These are phyloP conservation scores for Micropterix aruncella DNA, from an alignment of 2,888 invertebrate genomes.

Conservation along the genomic window DNA sequence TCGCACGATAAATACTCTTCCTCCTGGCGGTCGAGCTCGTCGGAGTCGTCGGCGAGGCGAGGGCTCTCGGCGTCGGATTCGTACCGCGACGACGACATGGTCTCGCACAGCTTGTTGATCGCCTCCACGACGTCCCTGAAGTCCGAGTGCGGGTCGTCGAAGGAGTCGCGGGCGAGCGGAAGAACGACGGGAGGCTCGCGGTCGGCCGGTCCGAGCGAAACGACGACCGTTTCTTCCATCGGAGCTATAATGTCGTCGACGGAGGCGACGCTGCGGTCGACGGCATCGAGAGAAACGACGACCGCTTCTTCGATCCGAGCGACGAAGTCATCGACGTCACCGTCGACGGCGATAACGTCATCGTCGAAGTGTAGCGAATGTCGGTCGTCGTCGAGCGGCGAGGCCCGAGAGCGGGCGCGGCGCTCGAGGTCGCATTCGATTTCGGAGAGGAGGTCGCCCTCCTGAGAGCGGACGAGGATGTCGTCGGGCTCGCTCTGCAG, in stretches of 20 bases:
- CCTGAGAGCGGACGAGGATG: slow-evolving; percentile 20
- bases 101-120: slow-evolving; percentile 33
- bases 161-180: not conserved
- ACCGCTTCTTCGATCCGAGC: slow-evolving; percentile 7
- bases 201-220: no score
- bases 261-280: not conserved
- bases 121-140: slow-evolving; percentile 34
- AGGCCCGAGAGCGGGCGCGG: slow-evolving; percentile 22
- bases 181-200: no score
- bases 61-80: slow-evolving; percentile 2
- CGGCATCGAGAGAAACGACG: slow-evolving; percentile 4
- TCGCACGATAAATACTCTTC: slow-evolving; percentile 1
- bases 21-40: slow-evolving; percentile 3
- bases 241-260: no score
- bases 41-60: no score
- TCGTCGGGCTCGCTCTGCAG: slow-evolving; percentile 15
- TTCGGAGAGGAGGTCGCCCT: slow-evolving; percentile 23
- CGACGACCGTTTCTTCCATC: slow-evolving; percentile 1
- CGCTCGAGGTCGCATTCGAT: slow-evolving; percentile 26
- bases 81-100: slow-evolving; percentile 22
- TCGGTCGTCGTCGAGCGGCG: not conserved
- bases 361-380: slow-evolving; percentile 11
- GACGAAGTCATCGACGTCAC: not conserved
- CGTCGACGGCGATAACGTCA: not conserved
- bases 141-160: slow-evolving; percentile 25